Evolutionary conservation across 2,888 invertebrate genomes (phyloP), one percentile per base, ranked within the genome.

Genomic region (Apomyelois bistriatella): DNA sequence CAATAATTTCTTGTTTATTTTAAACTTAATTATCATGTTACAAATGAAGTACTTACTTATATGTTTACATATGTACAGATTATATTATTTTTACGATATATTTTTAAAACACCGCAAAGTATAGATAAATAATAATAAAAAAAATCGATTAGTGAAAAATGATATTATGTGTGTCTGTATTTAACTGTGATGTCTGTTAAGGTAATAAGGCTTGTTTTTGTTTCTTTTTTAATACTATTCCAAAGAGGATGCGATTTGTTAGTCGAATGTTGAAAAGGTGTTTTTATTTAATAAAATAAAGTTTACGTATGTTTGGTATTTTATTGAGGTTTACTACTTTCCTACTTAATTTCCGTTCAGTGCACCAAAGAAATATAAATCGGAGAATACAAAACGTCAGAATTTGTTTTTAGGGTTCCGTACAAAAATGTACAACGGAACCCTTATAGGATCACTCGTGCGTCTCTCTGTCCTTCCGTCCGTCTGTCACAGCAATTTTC

Each of bases 131-230:
- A 65, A 66, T 43, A 8, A n/a, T n/a, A n/a, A n/a, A 30, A 60
- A 62, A 66, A 61, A 54, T 52, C 55, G 68, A 68, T 77, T 74
- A 74, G 77, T 74, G 76, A 72, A 74, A 75, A 79, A 70, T 56
- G 58, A 78, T 79, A 80, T 81, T 82, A 76, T 82, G 79, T 82
- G 79, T 82, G 75, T 76, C 78, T 86, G 82, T 85, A 83, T 85
- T 86, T 86, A 84, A 84, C 87, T 86, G 86, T 86, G 88, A 88
- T 86, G 87, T 85, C 80, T 87, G 86, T 82, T 85, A n/a, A n/a
- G n/a, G n/a, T 79, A 22, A 3, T 22, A n/a, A n/a, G 22, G 22
- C 22, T 85, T 85, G 79, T 78, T n/a, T 36, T 36, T 36, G 10
- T 10, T 36, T 79, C 72, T 79, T 36, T 79, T 73, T 79, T 73